Evolutionary conservation across 2,888 invertebrate species (phyloP).

Genomic region (Melanophora roralis): DNA sequence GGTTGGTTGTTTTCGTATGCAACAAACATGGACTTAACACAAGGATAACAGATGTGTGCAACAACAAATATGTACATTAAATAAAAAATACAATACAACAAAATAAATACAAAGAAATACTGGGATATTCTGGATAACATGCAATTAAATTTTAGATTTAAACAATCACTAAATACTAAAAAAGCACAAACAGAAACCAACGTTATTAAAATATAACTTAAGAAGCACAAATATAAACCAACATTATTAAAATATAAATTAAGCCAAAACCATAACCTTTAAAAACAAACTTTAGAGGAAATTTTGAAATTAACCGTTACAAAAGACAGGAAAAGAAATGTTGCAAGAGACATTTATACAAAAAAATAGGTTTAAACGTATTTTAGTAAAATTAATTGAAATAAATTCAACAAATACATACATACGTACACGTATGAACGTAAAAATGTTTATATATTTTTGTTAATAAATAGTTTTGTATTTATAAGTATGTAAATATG

Average conservation of each 20-base stretch:
- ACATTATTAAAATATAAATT: too few relatives aligned
- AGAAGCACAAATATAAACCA: background rate
- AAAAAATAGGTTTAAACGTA: constrained; percentile 11
- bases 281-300: constrained; percentile 20
- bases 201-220: background rate
- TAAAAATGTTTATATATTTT: too few relatives aligned
- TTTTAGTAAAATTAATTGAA: background rate
- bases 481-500: constrained; percentile 40
- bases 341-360: background rate
- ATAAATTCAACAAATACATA: background rate
- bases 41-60: constrained; percentile 48
- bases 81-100: constrained; percentile 31
- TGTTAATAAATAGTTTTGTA: too few relatives aligned
- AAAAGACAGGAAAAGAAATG: background rate
- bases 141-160: constrained; percentile 33
- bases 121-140: constrained; percentile 62
- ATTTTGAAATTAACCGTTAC: background rate
- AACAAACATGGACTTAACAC: constrained; percentile 28
- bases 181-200: constrained; percentile 7
- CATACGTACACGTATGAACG: background rate
- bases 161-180: background rate
- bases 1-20: background rate
- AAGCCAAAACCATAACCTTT: background rate
- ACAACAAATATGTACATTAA: constrained; percentile 36
- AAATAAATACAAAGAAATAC: constrained; percentile 44